Evolutionary conservation across 2,888 invertebrate species (phyloP), one percentile per base, ranked within the genome.

Genomic region (Latrodectus elegans): DNA sequence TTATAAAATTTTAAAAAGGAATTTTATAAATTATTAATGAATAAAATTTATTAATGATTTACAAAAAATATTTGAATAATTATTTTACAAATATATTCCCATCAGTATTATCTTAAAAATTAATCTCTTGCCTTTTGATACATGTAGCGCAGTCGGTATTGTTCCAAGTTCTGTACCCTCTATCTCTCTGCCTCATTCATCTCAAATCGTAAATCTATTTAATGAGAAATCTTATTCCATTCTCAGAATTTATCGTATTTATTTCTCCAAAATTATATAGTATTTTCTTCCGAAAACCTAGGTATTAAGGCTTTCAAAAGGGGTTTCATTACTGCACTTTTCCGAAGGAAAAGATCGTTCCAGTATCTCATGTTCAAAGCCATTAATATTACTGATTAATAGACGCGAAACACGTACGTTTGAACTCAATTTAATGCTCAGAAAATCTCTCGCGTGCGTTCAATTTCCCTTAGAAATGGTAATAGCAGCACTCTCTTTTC

Each of bases 311-410:
- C 60, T 60, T 60, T 60, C 12, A n/a, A 60, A 60, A 10, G 60
- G n/a, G 17, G 67, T 17, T 22, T 68, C 22, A 68, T 26, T 68
- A 68, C 67, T 17, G 67, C 17, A 22, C 26, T 68, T 68, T 17
- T 15, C 17, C 22, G 22, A 17, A 68, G 60, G 67, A 68, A 68
- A 22, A 68, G 26, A 68, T 12, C 17, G 11, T 68, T 12, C 17
- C 22, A 12, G 67, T 6, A 68, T 73, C 49, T 53, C 52, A 73
- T 52, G 73, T 53, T 52, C 22, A 15, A 10, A n/a, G 70, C 38
- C 70, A 78, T 78, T 78, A 78, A 78, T 78, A 70, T 78, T 49
- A 55, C 64, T 78, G 78, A 78, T 78, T 78, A 78, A 70, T 78
- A 53, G 78, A 55, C 70, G 38, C 9, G 70, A 22, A 77, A 65